These are phyloP conservation scores for Pampus argenteus DNA, from an alignment of 2,797 vertebrate species.

Conservation along the genomic window DNA sequence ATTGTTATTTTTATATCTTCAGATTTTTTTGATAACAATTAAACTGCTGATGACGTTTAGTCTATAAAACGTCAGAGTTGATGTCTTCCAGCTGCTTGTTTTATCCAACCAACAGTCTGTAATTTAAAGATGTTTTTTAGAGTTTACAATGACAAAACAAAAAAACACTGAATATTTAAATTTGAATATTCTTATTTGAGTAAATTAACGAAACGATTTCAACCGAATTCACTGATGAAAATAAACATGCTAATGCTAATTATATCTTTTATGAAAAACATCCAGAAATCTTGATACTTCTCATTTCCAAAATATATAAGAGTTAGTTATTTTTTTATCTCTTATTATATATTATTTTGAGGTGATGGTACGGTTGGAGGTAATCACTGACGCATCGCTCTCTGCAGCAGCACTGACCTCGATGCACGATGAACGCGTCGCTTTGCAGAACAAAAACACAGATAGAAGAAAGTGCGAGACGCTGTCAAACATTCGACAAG, in stretches of 20 bases:
- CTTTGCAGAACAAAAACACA: conserved; percentile 21
- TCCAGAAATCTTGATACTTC: not conserved
- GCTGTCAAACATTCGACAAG: not conserved
- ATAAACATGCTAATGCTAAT: not conserved
- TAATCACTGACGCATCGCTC: conserved; percentile 2
- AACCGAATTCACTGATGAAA: no score
- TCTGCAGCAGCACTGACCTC: conserved; percentile 41
- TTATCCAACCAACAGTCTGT: no score
- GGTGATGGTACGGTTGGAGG: no score
- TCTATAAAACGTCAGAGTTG: not conserved
- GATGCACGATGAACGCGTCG: not conserved
- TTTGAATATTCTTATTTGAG: no score
- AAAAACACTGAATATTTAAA: no score
- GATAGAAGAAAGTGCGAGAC: conserved; percentile 15
- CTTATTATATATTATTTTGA: no score
- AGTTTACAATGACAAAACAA: not conserved
- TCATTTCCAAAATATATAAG: not conserved
- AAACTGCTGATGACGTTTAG: not conserved
- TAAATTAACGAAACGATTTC: no score
- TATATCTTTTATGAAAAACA: not conserved
- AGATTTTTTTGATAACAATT: not conserved
- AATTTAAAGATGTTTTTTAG: not conserved
- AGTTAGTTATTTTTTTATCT: not conserved
- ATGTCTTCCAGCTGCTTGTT: no score
- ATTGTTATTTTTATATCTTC: not conserved